Base-by-base conservation (phyloP, 37 sponge, comb jelly and placozoan genomes). In the Oopsacas minuta region DNA sequence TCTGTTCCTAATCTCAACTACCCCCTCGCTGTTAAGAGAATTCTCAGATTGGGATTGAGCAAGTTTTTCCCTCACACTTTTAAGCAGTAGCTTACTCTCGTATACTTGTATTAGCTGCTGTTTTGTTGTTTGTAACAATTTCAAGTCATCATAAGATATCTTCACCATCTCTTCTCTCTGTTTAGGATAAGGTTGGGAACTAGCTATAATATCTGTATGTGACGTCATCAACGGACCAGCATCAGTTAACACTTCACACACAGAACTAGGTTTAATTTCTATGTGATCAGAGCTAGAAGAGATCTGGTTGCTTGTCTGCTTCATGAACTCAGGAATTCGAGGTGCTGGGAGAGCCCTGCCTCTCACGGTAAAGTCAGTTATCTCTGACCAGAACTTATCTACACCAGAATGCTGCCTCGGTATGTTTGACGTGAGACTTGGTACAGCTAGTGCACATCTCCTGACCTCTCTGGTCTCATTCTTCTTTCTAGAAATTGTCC, bases 351-450 rank as follows among this genome's bases (percentile, higher is more conserved):
- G 75, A 12, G 75, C 22, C 20, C 22, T 61, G 32, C 28, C 30
- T 12, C 28, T 61, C 30, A 61, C 30, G 28, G 75, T 61, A 3
- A 61, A 34, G 30, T 61, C 75, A 7, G 75, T 61, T 20, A 61
- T 61, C 75, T 61, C 75, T 32, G 75, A 61, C 75, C 75, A 61
- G 75, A 61, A 61, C 20, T n/a, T 61, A n/a, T 61, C 75, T 34
- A 61, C 20, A 5, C 75, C 75, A 5, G 75, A 61, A 12, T 61
- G 20, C 75, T 10, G 75, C 1, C 20, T 10, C 75, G 22, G 20
- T 12, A 25, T 5, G 22, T 12, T 61, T 3, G 17, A 25, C 20
- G 22, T 3, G 3, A 61, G 7, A 61, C 30, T 34, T 3, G 75
- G 75, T 3, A 61, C 75, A 61, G 75, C 7, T 3, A 61, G 75